These are phyloP conservation scores for Aurelia sp. DNA, from an alignment of 30 jellyfish, hydroid and myxozoan genomes.

Conservation along the genomic window DNA sequence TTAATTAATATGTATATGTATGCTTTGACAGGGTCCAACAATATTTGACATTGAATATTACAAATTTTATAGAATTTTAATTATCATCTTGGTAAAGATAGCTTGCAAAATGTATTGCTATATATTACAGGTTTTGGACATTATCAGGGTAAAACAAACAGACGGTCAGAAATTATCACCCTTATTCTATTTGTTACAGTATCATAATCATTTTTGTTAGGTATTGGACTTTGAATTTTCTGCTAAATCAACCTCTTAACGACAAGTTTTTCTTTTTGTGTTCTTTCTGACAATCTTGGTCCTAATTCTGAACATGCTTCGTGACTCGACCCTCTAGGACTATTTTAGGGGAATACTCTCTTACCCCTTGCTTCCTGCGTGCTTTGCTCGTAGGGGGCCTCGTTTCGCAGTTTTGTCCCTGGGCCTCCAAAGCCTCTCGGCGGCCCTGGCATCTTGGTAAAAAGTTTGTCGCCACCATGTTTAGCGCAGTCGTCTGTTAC, in stretches of 20 bases:
- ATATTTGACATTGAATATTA: constrained; percentile 73
- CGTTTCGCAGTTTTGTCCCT: too few species aligned
- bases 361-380: too few species aligned
- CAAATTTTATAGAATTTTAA: constrained; percentile 70
- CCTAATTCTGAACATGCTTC: too few species aligned
- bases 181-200: constrained; percentile 62
- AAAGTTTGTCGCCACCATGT: too few species aligned
- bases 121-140: constrained; percentile 55
- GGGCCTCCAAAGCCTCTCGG: too few species aligned
- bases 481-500: too few species aligned
- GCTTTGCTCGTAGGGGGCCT: too few species aligned
- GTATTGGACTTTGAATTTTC: constrained; percentile 64
- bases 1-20: constrained; percentile 63
- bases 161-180: constrained; percentile 54
- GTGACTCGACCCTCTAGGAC: too few species aligned
- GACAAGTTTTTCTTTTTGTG: neutral
- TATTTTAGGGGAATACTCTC: too few species aligned
- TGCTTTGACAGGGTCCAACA: constrained; percentile 72
- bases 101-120: constrained; percentile 72
- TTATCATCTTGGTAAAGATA: constrained; percentile 56
- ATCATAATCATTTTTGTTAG: constrained; percentile 49
- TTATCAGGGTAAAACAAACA: constrained; percentile 42
- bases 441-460: too few species aligned
- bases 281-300: too few species aligned
- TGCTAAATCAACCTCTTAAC: constrained; percentile 19